These are phyloP conservation scores for Proisotoma minuta DNA, from an alignment of 2,888 invertebrate genomes.

Conservation along the genomic window DNA sequence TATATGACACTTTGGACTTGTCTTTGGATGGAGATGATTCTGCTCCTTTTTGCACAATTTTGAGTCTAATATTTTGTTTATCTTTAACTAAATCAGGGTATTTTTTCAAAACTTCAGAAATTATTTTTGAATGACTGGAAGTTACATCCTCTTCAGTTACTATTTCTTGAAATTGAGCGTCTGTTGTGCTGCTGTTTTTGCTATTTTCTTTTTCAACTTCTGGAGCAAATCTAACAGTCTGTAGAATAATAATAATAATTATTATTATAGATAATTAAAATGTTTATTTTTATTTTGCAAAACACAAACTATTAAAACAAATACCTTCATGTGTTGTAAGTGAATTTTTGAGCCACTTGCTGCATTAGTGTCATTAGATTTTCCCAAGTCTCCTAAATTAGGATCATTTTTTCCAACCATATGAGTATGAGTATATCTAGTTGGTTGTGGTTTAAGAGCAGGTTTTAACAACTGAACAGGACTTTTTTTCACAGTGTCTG, in stretches of 20 bases:
- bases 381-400: background rate
- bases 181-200: constrained; percentile 51
- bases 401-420: constrained; percentile 8
- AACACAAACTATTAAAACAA: background rate
- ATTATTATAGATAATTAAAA: background rate
- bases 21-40: constrained; percentile 28
- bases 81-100: constrained; percentile 82
- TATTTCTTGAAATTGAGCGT: background rate
- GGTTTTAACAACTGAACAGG: background rate
- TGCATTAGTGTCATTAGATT: background rate
- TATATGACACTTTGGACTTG: constrained; percentile 54
- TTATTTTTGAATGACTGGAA: constrained; percentile 75
- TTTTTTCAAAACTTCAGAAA: constrained; percentile 78
- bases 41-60: constrained; percentile 65
- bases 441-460: background rate
- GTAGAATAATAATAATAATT: background rate
- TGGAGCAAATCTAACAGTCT: constrained; percentile 57
- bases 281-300: too few species aligned
- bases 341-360: background rate
- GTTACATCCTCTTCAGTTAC: constrained; percentile 11
- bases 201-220: constrained; percentile 55
- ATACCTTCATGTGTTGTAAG: background rate
- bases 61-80: constrained; percentile 79
- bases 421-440: background rate
- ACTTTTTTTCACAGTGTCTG: background rate